Evolutionary conservation across 2,797 vertebrate genomes (phyloP).

Genomic region (Falco peregrinus): DNA sequence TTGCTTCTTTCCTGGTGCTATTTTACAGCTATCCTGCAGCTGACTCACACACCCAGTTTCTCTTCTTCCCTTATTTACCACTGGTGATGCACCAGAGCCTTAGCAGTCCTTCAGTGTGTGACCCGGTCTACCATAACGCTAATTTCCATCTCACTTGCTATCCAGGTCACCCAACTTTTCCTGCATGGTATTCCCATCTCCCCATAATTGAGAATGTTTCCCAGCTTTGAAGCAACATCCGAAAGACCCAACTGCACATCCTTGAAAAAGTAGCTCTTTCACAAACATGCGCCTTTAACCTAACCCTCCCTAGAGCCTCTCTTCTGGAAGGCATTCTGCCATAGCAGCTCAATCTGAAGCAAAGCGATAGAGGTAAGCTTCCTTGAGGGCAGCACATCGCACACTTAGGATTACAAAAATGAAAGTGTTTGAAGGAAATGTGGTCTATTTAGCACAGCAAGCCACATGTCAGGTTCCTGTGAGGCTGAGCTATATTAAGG

Average conservation of each 20-base stretch:
- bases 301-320: not conserved
- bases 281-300: not conserved
- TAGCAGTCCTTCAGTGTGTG: not conserved
- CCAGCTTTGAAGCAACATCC: not conserved
- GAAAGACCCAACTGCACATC: not conserved
- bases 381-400: not conserved
- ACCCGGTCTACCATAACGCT: not conserved
- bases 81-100: not conserved
- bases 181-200: not conserved
- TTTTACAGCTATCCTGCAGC: not conserved
- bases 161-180: not conserved
- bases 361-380: not conserved
- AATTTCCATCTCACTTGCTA: not conserved
- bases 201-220: not conserved
- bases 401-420: not conserved
- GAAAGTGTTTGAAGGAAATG: not conserved
- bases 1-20: not conserved
- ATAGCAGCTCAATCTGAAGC: not conserved
- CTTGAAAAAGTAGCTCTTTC: not conserved
- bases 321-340: not conserved
- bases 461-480: not conserved
- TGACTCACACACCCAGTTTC: not conserved
- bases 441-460: not conserved
- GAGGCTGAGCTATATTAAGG: slow-evolving; percentile 3
- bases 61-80: not conserved